These are phyloP conservation scores for Apodemus agrarius DNA, from an alignment of 2,797 vertebrate genomes.

Conservation along the genomic window DNA sequence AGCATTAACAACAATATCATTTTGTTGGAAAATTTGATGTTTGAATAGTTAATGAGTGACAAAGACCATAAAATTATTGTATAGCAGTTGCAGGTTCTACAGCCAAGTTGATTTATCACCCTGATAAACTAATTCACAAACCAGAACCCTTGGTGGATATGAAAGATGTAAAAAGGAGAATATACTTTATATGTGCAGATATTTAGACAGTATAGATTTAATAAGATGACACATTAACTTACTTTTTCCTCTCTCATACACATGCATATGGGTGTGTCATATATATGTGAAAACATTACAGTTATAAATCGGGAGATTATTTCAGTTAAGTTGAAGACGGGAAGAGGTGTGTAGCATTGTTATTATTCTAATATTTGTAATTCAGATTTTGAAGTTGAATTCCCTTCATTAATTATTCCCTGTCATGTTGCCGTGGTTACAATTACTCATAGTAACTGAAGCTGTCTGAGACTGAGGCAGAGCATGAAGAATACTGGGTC, in stretches of 20 bases:
- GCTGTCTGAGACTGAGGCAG: conserved; percentile 52
- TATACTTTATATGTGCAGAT: background rate
- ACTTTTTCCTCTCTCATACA: conserved; percentile 46
- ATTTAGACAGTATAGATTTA: conserved; percentile 16
- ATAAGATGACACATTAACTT: background rate
- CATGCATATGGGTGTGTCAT: background rate
- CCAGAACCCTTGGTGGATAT: background rate
- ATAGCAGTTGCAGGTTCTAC: background rate
- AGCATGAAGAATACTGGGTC: conserved; percentile 47
- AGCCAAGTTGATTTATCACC: background rate
- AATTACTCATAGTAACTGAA: conserved; percentile 80
- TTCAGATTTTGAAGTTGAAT: conserved; percentile 77
- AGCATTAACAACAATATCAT: conserved; percentile 10
- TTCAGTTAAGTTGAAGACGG: conserved; percentile 21
- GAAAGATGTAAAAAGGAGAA: background rate
- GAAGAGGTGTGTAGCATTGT: background rate
- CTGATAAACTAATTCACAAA: background rate
- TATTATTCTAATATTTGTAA: conserved; percentile 77
- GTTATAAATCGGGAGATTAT: conserved; percentile 59
- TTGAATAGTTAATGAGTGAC: conserved; percentile 33
- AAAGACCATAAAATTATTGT: background rate
- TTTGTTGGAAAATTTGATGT: background rate
- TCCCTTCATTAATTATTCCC: conserved; percentile 77
- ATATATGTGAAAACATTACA: background rate
- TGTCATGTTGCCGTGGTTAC: conserved; percentile 81